phyloP scores from a whole-genome alignment of 2,113 vertebrate species.

The Pelmatolapia mariae region DNA sequence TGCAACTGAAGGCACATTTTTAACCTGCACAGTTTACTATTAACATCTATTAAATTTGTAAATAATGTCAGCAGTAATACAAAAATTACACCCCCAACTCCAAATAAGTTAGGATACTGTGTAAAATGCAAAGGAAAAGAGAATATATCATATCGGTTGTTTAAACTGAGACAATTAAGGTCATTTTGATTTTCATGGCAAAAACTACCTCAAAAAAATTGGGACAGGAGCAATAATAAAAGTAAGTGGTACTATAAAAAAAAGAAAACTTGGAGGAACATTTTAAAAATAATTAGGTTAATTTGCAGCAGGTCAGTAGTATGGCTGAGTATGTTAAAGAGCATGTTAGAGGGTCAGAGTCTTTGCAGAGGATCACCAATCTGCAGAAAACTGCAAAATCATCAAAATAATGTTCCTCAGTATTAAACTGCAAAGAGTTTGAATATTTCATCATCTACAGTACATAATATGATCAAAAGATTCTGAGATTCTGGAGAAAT shows the following conservation, averaged over 20 bases:
- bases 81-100: background rate
- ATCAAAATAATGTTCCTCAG: background rate
- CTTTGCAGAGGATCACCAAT: background rate
- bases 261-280: background rate
- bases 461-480: background rate
- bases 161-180: background rate
- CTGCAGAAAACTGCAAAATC: background rate
- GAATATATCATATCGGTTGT: background rate
- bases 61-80: background rate
- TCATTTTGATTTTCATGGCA: background rate
- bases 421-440: background rate
- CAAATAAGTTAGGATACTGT: background rate
- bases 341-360: background rate
- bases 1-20: background rate
- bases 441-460: background rate
- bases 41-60: background rate
- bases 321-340: background rate
- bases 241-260: background rate
- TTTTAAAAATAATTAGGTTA: background rate
- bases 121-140: background rate
- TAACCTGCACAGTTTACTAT: background rate
- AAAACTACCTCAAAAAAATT: background rate
- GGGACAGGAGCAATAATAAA: background rate
- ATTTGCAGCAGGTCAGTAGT: background rate
- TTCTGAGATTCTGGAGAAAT: background rate